A percentile compares a stretch with the other conserved stretches of the same genome.
These are phyloP conservation scores for Desmodus rotundus DNA, from an alignment of 2,113 vertebrate species.

Conservation along the genomic window DNA sequence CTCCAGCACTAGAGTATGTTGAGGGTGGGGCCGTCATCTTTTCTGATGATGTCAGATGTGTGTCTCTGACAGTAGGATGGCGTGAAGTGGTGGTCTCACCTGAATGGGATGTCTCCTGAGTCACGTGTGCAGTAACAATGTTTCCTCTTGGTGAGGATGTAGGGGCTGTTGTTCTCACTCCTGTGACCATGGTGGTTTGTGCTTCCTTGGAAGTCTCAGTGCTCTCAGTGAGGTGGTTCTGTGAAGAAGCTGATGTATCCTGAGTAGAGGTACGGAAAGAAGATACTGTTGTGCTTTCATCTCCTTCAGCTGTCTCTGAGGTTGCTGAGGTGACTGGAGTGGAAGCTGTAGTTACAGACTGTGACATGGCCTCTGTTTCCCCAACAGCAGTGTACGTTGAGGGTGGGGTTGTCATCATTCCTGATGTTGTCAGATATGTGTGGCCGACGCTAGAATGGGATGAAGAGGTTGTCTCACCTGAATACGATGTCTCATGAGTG, in stretches of 20 bases:
- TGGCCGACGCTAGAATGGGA: fast-evolving
- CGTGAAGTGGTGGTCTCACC: background rate
- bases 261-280: too few species aligned
- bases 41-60: background rate
- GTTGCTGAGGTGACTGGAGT: background rate
- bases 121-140: fast-evolving
- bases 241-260: background rate
- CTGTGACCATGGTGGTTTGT: fast-evolving
- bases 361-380: fast-evolving
- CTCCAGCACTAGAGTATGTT: fast-evolving
- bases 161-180: fast-evolving
- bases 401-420: fast-evolving
- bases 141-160: fast-evolving
- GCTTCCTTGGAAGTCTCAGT: too few species aligned
- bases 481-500: fast-evolving
- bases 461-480: background rate
- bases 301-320: too few species aligned
- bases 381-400: fast-evolving
- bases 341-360: fast-evolving
- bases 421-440: fast-evolving
- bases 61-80: too few species aligned
- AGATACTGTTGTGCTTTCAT: too few species aligned
- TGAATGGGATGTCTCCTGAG: background rate
- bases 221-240: background rate
- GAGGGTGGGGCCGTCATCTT: fast-evolving